Percentiles rank a stretch among this genome's conserved stretches.
These are phyloP conservation scores for Limonius californicus DNA, from an alignment of 1,140 invertebrate species.

Conservation along the genomic window DNA sequence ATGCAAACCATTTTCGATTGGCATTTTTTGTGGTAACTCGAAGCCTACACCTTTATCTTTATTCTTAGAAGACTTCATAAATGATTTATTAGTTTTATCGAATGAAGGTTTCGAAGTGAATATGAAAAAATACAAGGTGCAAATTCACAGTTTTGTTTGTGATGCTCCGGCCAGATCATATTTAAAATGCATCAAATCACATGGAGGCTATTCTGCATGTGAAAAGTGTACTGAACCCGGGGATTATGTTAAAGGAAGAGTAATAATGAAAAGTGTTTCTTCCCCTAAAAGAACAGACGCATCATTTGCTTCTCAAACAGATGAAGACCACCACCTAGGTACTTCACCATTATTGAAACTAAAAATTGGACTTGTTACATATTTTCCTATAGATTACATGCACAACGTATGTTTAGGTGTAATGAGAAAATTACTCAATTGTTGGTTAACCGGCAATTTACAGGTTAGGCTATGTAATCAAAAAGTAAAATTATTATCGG, in stretches of 20 bases:
- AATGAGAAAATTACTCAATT: constrained; percentile 39
- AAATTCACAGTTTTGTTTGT: neutral
- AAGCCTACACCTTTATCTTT: neutral
- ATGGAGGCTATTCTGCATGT: constrained; percentile 14
- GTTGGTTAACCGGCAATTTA: constrained; percentile 31
- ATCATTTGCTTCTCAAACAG: neutral
- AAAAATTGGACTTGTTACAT: neutral
- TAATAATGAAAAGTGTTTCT: constrained; percentile 10
- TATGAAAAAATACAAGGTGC: neutral
- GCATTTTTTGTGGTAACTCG: neutral
- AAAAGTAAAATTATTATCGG: neutral
- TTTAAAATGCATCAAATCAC: constrained; percentile 4
- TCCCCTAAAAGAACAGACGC: constrained; percentile 8
- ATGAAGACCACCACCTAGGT: constrained; percentile 19
- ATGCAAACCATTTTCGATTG: constrained; percentile 7
- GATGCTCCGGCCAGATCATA: neutral
- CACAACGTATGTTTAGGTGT: constrained; percentile 47
- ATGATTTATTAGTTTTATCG: neutral
- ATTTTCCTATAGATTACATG: constrained; percentile 46
- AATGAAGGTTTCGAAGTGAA: neutral
- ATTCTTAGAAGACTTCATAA: neutral
- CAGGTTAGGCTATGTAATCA: constrained; percentile 4
- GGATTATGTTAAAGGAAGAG: constrained; percentile 11
- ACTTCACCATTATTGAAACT: constrained; percentile 14
- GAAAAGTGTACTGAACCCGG: constrained; percentile 17